A percentile compares a stretch with the other conserved stretches of the same genome.
These are phyloP conservation scores for Mustela erminea DNA, from an alignment of 2,797 vertebrate species.

Conservation along the genomic window DNA sequence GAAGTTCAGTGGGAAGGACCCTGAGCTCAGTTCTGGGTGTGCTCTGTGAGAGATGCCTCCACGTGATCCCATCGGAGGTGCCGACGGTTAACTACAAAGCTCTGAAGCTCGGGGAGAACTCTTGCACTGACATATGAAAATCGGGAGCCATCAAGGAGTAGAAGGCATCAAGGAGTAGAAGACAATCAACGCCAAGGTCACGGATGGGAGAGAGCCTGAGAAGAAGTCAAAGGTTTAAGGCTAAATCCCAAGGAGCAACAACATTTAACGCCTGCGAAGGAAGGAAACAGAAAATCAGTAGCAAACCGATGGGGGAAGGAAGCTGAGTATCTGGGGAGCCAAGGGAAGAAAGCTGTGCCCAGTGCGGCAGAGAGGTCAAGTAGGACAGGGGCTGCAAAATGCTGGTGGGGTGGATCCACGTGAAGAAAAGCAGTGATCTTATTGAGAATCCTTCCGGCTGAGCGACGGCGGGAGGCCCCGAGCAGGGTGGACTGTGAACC, in stretches of 20 bases:
- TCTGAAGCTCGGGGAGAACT: not conserved
- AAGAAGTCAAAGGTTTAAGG: not conserved
- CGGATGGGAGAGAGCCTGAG: not conserved
- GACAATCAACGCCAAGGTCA: not conserved
- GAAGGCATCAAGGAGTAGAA: not conserved
- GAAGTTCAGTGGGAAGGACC: not conserved
- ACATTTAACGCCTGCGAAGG: not conserved
- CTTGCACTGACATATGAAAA: not conserved
- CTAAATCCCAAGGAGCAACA: not conserved
- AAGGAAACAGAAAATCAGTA: not conserved
- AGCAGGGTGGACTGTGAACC: not conserved
- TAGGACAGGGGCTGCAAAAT: not conserved
- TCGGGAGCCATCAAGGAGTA: not conserved
- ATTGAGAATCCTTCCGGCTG: not conserved
- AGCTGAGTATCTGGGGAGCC: not conserved
- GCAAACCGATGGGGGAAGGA: not conserved
- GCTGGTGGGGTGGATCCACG: not conserved
- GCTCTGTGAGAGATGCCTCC: not conserved
- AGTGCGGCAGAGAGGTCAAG: not conserved
- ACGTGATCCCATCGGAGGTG: not conserved
- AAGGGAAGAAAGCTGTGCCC: not conserved
- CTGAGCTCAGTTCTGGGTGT: not conserved
- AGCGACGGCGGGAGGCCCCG: accelerated
- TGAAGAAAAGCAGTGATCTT: not conserved
- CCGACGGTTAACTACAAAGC: not conserved